Evolutionary conservation across 2,888 invertebrate genomes (phyloP), one percentile per base, ranked within the genome.

Genomic region (Ennomos erosarius): DNA sequence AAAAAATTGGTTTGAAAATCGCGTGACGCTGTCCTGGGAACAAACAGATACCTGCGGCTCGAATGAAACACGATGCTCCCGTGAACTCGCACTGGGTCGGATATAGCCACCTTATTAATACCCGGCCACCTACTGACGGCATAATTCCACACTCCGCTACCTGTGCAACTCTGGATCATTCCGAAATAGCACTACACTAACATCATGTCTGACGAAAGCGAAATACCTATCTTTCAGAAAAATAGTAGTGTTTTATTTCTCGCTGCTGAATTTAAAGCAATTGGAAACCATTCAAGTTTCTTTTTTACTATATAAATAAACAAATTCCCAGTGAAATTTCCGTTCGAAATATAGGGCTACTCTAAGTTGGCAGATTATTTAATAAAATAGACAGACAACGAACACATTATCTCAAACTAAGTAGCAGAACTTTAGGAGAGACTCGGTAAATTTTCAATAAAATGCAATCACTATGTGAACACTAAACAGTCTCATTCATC

Each of bases 101-200:
- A 85, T 85, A 85, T 84, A 85, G 81, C 74, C 65, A 68, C 76
- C 75, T 76, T 87, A 86, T 83, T 85, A 85, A 85, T 86, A 87
- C 78, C 42, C 82, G 57, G 57, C 82, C 82, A 84, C 85, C 78
- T 84, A 81, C 81, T 74, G 75, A 10, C 51, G 47, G 47, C 57
- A 47, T 51, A 51, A 51, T 46, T 57, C 56, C 56, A 80, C 84
- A 69, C 68, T 71, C 70, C 73, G 74, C 75, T 81, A 87, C 87
- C 88, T 87, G 87, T 76, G 77, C 76, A 76, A 70, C 69, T 40
- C 45, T 52, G 57, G 52, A 45, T 36, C 54, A 49, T 49, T 78
- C 84, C 72, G 74, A 87, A 86, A 87, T 86, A 85, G 78, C 82
- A 59, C 63, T 64, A 69, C 70, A 73, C 71, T 70, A 69, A 71